Percentiles rank a stretch among this genome's conserved stretches.
phyloP scores from a whole-genome alignment of 2,113 vertebrate genomes.

The Vulpes vulpes region DNA sequence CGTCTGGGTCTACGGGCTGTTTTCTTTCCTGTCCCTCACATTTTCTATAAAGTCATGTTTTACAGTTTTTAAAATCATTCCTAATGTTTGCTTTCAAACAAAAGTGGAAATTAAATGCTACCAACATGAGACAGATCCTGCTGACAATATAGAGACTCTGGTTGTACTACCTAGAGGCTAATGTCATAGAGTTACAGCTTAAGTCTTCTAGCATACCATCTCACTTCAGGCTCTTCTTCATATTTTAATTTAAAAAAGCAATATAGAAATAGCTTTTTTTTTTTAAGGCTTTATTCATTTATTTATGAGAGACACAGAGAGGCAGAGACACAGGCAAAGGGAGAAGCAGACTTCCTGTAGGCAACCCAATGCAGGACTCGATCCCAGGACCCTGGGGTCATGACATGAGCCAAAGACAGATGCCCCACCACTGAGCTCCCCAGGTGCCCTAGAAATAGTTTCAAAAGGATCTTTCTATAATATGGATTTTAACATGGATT shows the following conservation, averaged over 20 bases:
- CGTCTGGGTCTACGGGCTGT: not conserved
- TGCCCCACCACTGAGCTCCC: no score
- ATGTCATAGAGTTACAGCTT: not conserved
- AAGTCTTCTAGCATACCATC: not conserved
- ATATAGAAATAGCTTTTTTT: not conserved
- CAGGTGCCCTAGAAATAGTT: not conserved
- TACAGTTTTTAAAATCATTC: conserved; percentile 35
- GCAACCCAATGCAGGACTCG: no score
- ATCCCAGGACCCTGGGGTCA: no score
- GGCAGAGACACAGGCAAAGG: no score
- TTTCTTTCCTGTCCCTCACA: not conserved
- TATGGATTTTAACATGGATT: not conserved
- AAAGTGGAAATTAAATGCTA: not conserved
- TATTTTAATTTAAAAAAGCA: conserved; percentile 35
- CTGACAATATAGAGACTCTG: not conserved
- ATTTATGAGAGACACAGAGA: no score
- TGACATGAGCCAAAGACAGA: no score
- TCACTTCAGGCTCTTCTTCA: not conserved
- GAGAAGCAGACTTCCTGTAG: no score
- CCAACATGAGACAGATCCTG: not conserved
- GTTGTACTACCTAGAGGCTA: conserved; percentile 23
- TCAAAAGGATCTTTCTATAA: conserved; percentile 14
- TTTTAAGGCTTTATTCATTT: no score
- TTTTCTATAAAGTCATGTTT: conserved; percentile 29
- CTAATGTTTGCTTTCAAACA: conserved; percentile 48